A percentile compares a stretch with the other conserved stretches of the same genome.
These are phyloP conservation scores for Drosophila birchii DNA, from an alignment of 2,888 invertebrate species.

Conservation along the genomic window DNA sequence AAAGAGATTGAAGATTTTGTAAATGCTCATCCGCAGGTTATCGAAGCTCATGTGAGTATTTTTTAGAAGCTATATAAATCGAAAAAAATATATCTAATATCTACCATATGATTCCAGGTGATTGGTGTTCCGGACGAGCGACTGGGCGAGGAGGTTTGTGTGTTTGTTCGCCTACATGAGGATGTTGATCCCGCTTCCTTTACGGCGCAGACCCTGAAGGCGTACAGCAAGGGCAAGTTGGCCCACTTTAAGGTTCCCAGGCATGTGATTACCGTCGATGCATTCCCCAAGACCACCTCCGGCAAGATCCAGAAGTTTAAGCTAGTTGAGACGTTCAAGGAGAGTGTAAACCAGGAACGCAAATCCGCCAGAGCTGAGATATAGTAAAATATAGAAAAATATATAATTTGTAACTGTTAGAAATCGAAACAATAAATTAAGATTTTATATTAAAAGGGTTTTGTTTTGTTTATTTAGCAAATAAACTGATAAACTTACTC, in stretches of 20 bases:
- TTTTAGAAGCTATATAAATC: too few relatives aligned
- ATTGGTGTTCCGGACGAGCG: conserved; percentile 89
- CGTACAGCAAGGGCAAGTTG: conserved; percentile 89
- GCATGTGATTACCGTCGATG: conserved; percentile 87
- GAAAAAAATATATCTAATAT: neutral
- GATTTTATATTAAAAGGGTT: conserved; percentile 5
- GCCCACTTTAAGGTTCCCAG: conserved; percentile 92
- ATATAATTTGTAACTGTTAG: neutral
- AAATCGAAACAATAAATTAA: conserved; percentile 9
- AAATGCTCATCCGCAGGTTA: conserved; percentile 88
- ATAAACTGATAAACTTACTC: too few relatives aligned
- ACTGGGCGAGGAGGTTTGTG: conserved; percentile 90
- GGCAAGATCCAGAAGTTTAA: conserved; percentile 92
- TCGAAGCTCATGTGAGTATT: conserved; percentile 88
- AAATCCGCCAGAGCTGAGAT: conserved; percentile 14
- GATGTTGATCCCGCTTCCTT: conserved; percentile 82
- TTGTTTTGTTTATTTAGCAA: neutral
- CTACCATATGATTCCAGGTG: conserved; percentile 83
- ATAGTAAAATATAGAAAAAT: too few relatives aligned
- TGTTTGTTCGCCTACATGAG: conserved; percentile 87
- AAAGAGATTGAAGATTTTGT: conserved; percentile 91
- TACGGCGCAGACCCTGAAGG: conserved; percentile 86
- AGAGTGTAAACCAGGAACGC: neutral
- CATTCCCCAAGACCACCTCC: conserved; percentile 91
- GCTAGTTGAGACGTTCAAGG: conserved; percentile 83